Percentiles rank a stretch among this genome's conserved stretches.
Evolutionary conservation across 1,140 invertebrate species (phyloP).

Genomic region (Drosophila orosa): DNA sequence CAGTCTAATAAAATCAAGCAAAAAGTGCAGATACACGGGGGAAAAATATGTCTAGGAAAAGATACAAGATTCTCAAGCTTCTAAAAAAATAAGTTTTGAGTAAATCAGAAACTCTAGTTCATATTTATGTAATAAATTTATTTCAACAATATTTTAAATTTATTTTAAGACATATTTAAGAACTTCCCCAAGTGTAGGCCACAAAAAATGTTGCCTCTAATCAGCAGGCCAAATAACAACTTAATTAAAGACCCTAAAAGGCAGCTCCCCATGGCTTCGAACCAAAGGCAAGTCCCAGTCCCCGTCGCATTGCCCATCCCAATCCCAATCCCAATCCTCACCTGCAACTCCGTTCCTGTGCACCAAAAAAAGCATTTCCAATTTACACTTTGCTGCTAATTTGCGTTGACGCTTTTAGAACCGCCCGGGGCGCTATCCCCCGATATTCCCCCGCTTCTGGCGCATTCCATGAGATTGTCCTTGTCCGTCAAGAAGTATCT

Average conservation of each 20-base stretch:
- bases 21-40: constrained; percentile 1
- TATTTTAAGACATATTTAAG: too few relatives aligned
- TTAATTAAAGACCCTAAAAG: constrained; percentile 78
- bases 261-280: constrained; percentile 43
- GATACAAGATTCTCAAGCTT: too few relatives aligned
- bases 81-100: neutral
- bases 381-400: constrained; percentile 83
- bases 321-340: constrained; percentile 5
- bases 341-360: constrained; percentile 43
- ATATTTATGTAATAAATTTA: neutral
- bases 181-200: constrained; percentile 12
- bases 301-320: neutral
- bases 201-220: constrained; percentile 70
- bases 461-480: constrained; percentile 66
- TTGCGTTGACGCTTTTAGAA: constrained; percentile 82
- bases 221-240: constrained; percentile 76
- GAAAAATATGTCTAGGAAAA: constrained; percentile 1
- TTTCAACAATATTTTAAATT: neutral
- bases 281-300: neutral
- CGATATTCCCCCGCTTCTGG: constrained; percentile 18
- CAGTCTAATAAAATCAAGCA: constrained; percentile 45
- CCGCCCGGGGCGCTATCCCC: constrained; percentile 69
- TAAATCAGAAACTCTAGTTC: too few relatives aligned
- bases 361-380: constrained; percentile 82
- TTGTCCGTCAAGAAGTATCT: constrained; percentile 53